Evolutionary conservation across 2,113 vertebrate genomes (phyloP).

Genomic region (Chlorodrepanis virens): DNA sequence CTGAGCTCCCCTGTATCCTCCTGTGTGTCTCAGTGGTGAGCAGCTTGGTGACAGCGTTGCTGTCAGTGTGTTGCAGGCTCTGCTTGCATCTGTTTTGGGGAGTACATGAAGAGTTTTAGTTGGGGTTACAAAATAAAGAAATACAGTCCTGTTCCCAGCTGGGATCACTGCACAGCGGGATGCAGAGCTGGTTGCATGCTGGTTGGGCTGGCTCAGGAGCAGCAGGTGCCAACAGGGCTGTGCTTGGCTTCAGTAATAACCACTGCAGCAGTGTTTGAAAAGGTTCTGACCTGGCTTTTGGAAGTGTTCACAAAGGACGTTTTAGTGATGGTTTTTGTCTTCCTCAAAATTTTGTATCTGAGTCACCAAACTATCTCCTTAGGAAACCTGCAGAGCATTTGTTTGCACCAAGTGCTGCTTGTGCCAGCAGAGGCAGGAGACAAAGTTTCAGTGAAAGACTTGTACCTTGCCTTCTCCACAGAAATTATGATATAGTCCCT

Average conservation of each 20-base stretch:
- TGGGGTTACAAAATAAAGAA: background rate
- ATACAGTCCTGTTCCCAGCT: background rate
- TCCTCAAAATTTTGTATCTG: background rate
- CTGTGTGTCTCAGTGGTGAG: background rate
- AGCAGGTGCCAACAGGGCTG: background rate
- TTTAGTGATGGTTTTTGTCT: background rate
- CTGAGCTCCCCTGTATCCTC: background rate
- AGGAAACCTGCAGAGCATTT: background rate
- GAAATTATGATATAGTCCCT: background rate
- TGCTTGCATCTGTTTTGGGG: background rate
- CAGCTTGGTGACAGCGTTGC: fast-evolving
- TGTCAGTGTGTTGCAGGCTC: fast-evolving
- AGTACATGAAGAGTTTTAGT: background rate
- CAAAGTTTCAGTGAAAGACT: background rate
- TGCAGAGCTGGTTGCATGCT: background rate
- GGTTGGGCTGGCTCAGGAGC: background rate
- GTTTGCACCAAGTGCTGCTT: background rate
- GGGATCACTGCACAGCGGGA: fast-evolving
- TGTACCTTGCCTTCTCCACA: background rate
- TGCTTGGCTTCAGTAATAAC: background rate
- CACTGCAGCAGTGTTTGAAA: background rate
- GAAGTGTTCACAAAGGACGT: background rate
- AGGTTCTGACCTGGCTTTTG: background rate
- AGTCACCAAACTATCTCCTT: background rate
- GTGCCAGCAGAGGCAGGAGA: background rate